Evolutionary conservation across 2,113 vertebrate genomes (phyloP).

Genomic region (Oreochromis spilurus): DNA sequence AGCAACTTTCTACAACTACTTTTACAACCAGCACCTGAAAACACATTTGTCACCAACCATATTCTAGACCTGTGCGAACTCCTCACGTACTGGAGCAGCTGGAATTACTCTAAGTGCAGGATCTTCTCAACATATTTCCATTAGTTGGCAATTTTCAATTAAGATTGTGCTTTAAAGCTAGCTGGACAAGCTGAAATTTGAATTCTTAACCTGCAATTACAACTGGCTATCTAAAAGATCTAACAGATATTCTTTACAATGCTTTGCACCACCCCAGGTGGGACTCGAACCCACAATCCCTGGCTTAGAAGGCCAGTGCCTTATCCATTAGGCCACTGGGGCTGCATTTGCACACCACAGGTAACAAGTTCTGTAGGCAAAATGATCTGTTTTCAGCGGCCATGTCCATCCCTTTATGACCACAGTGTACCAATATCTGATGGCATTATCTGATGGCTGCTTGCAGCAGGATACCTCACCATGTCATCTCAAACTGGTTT

Average conservation of each 20-base stretch:
- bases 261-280: conserved; percentile 27
- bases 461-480: background rate
- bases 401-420: background rate
- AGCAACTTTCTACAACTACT: background rate
- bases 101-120: background rate
- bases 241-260: fast-evolving
- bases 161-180: background rate
- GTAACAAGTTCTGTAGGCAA: background rate
- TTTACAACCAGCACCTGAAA: background rate
- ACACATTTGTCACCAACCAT: background rate
- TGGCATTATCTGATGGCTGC: background rate
- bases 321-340: conserved; percentile 78
- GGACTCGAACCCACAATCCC: conserved; percentile 60
- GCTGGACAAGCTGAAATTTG: background rate
- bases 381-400: background rate
- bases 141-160: background rate
- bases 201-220: background rate
- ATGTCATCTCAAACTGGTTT: background rate
- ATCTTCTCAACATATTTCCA: background rate
- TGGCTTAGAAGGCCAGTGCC: conserved; percentile 75
- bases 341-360: fast-evolving
- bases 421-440: background rate
- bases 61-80: background rate
- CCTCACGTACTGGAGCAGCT: background rate
- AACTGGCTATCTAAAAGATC: background rate